Evolutionary conservation across 2,113 vertebrate genomes (phyloP).

Genomic region (Hyaena hyaena): DNA sequence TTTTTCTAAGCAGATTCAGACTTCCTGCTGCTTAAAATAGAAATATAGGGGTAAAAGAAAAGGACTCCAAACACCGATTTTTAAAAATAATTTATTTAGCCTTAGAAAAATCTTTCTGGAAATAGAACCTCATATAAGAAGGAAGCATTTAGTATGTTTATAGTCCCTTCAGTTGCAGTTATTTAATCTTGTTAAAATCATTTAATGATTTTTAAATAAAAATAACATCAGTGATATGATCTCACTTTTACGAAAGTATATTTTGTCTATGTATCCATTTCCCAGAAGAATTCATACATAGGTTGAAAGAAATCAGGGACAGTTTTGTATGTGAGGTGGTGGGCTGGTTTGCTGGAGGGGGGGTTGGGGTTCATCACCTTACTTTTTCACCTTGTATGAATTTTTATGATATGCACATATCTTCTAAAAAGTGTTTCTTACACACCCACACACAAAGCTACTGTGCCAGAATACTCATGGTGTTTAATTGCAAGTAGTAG

Average conservation of each 20-base stretch:
- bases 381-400: neutral
- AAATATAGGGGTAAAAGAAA: neutral
- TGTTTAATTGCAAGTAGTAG: neutral
- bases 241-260: conserved; percentile 19
- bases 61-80: conserved; percentile 16
- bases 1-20: conserved; percentile 17
- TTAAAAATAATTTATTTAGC: conserved; percentile 41
- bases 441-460: neutral
- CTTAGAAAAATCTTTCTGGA: conserved; percentile 22
- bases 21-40: conserved; percentile 49
- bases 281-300: neutral
- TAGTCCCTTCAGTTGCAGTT: neutral
- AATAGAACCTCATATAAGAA: neutral
- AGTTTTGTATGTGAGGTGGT: neutral
- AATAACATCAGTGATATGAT: neutral
- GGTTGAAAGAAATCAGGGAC: conserved; percentile 6
- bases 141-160: conserved; percentile 18
- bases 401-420: neutral
- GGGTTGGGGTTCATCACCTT: neutral
- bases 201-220: neutral
- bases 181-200: conserved; percentile 27
- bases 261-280: neutral
- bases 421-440: neutral
- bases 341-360: neutral
- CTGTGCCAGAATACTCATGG: neutral